Evolutionary conservation across 2,888 invertebrate species (phyloP).

Genomic region (Hoplodrina ambigua): DNA sequence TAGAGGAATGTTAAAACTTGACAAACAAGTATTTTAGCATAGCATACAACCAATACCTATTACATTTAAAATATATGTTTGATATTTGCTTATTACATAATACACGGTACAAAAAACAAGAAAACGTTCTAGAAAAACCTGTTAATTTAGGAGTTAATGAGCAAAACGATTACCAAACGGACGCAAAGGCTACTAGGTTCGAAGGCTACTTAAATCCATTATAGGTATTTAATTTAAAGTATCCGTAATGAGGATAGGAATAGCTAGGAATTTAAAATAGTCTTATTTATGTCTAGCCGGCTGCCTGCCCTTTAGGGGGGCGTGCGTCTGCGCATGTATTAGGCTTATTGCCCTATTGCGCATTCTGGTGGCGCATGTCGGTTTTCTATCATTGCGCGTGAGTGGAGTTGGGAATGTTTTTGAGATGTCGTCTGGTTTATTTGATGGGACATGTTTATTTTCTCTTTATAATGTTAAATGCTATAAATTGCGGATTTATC

Average conservation of each 20-base stretch:
- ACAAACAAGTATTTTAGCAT: background rate
- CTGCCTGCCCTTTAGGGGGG: slow-evolving; percentile 23
- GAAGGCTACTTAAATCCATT: slow-evolving; percentile 44
- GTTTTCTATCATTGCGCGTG: slow-evolving; percentile 18
- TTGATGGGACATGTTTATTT: background rate
- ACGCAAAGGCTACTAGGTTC: slow-evolving; percentile 56
- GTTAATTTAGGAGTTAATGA: slow-evolving; percentile 37
- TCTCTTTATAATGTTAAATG: background rate
- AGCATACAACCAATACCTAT: background rate
- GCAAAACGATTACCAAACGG: slow-evolving; percentile 35
- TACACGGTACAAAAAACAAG: background rate
- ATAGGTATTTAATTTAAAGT: slow-evolving; percentile 43
- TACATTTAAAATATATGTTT: background rate
- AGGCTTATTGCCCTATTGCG: slow-evolving; percentile 11
- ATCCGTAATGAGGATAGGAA: slow-evolving; percentile 48
- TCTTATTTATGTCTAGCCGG: slow-evolving; percentile 43
- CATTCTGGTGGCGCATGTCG: slow-evolving; percentile 17
- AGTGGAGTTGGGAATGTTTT: background rate
- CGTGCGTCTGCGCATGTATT: slow-evolving; percentile 9
- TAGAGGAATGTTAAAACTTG: background rate
- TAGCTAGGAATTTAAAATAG: slow-evolving; percentile 45
- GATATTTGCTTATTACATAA: slow-evolving; percentile 6
- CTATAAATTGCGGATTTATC: background rate
- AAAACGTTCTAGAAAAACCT: slow-evolving; percentile 39
- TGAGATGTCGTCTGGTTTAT: background rate